phyloP scores from a whole-genome alignment of 1,140 invertebrate genomes.

The Drosophila pallidifrons region DNA sequence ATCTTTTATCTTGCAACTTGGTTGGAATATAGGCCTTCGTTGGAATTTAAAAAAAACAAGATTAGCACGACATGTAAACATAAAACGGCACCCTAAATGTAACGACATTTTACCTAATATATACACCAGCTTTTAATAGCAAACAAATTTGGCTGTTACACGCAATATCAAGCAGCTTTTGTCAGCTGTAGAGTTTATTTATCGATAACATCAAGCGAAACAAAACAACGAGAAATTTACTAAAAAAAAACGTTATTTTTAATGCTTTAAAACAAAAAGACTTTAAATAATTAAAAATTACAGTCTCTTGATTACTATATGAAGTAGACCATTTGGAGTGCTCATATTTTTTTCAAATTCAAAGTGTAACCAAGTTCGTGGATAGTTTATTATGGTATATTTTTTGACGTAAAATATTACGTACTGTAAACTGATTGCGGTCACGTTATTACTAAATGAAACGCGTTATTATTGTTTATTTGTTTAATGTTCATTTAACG shows the following conservation, averaged over 20 bases:
- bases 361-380: neutral
- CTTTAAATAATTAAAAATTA: neutral
- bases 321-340: neutral
- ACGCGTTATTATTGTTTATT: conserved; percentile 40
- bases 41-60: neutral
- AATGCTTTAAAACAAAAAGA: too few species aligned
- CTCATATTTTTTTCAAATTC: neutral
- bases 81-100: conserved; percentile 3
- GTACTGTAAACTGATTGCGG: neutral
- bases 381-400: neutral
- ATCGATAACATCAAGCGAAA: too few species aligned
- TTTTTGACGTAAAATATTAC: neutral
- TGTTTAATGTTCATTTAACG: conserved; percentile 51
- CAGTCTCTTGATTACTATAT: too few species aligned
- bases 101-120: neutral
- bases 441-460: neutral
- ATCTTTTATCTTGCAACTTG: neutral
- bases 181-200: neutral
- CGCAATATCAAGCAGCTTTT: neutral
- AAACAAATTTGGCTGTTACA: neutral
- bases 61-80: neutral
- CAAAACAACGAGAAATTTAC: too few species aligned
- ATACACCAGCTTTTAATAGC: neutral
- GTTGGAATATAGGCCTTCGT: neutral
- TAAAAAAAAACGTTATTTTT: too few species aligned